Evolutionary conservation across 2,797 vertebrate genomes (phyloP).

Genomic region (Labroides dimidiatus): DNA sequence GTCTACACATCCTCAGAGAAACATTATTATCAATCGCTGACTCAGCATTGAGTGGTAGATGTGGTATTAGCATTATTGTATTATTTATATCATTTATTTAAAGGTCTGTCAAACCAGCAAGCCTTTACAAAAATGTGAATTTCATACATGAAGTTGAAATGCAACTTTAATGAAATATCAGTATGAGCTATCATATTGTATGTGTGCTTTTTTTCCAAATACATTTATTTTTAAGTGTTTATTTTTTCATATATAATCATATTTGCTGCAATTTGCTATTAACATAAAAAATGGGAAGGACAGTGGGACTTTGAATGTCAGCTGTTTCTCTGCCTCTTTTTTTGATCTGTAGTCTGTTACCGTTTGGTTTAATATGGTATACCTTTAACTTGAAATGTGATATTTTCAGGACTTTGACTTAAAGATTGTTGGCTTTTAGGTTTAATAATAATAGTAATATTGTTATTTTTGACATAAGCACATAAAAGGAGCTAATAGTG

Average conservation of each 20-base stretch:
- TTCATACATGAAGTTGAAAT: neutral
- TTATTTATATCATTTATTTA: neutral
- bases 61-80: neutral
- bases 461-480: conserved; percentile 29
- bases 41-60: no score
- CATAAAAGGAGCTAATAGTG: conserved; percentile 2
- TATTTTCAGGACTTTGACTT: conserved; percentile 46
- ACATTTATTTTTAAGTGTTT: neutral
- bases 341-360: neutral
- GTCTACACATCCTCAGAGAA: neutral
- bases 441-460: conserved; percentile 5
- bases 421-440: conserved; percentile 40
- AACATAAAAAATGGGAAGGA: neutral
- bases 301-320: conserved; percentile 18
- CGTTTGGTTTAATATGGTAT: neutral
- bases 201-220: neutral
- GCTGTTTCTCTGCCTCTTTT: conserved; percentile 10
- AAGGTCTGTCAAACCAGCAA: neutral
- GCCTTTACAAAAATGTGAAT: conserved; percentile 1
- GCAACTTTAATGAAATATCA: neutral
- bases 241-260: neutral
- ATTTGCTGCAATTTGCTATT: conserved; percentile 4
- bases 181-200: conserved; percentile 1
- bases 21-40: neutral
- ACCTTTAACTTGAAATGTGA: conserved; percentile 24